A percentile compares a stretch with the other conserved stretches of the same genome.
These are phyloP conservation scores for Drosophila aff. DNA, from an alignment of 1,140 invertebrate species.

Conservation along the genomic window DNA sequence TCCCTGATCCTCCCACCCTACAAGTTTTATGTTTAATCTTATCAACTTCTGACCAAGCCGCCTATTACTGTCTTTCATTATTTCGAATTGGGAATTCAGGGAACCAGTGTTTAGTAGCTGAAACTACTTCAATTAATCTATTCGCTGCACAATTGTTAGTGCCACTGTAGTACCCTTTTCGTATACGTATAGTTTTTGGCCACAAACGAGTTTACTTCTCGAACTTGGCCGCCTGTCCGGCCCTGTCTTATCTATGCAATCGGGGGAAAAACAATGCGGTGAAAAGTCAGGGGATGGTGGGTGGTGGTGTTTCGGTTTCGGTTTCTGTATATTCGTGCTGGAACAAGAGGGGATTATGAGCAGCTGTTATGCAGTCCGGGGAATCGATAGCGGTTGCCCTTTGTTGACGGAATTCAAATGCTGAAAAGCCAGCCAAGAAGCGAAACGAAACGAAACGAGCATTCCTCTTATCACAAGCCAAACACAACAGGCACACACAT, in stretches of 20 bases:
- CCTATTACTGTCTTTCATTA: background rate
- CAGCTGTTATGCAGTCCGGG: slow-evolving; percentile 42
- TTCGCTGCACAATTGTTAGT: background rate
- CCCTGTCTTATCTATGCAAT: slow-evolving; percentile 72
- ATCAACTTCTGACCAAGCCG: background rate
- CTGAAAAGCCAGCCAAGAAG: slow-evolving; percentile 16
- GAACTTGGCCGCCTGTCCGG: slow-evolving; percentile 12
- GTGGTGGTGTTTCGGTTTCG: background rate
- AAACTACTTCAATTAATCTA: slow-evolving; percentile 6
- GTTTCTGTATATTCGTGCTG: background rate
- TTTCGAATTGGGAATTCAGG: background rate
- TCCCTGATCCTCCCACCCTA: background rate
- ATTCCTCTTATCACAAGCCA: slow-evolving; percentile 52
- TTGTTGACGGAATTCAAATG: slow-evolving; percentile 45
- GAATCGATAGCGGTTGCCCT: slow-evolving; percentile 66
- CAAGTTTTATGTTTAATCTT: background rate
- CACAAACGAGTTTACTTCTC: slow-evolving; percentile 41
- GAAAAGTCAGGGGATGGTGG: background rate
- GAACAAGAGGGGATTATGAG: slow-evolving; percentile 28
- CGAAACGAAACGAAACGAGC: slow-evolving; percentile 19
- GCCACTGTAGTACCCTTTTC: background rate
- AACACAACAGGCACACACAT: slow-evolving; percentile 19
- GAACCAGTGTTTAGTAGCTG: background rate
- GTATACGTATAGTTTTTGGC: slow-evolving; percentile 1
- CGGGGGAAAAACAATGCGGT: slow-evolving; percentile 27